A percentile compares a stretch with the other conserved stretches of the same genome.
These are phyloP conservation scores for Tringa solitaria DNA, from an alignment of 2,113 vertebrate genomes.

Conservation along the genomic window DNA sequence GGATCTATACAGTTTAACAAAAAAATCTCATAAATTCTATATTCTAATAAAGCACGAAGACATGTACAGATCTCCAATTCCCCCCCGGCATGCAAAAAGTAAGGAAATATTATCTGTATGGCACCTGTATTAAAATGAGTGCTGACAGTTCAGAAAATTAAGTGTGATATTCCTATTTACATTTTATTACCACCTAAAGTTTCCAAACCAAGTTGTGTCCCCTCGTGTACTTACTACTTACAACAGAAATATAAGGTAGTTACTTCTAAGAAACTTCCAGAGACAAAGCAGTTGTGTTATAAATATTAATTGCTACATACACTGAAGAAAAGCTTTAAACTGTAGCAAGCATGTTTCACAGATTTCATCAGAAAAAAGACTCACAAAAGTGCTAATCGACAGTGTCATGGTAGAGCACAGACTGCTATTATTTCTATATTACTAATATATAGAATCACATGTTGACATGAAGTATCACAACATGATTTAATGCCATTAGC, in stretches of 20 bases:
- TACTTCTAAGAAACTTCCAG: neutral
- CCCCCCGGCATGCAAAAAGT: neutral
- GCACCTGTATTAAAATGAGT: neutral
- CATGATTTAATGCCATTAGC: neutral
- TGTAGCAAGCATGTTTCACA: neutral
- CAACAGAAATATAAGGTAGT: neutral
- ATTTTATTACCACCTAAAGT: neutral
- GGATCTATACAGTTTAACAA: constrained; percentile 77
- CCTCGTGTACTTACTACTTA: neutral
- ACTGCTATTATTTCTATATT: neutral
- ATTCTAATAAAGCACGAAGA: neutral
- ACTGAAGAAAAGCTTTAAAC: neutral
- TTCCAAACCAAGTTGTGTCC: neutral
- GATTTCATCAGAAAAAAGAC: neutral
- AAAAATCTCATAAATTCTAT: neutral
- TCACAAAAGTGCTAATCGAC: neutral
- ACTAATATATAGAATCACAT: neutral
- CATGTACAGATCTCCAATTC: neutral
- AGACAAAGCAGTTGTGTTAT: neutral
- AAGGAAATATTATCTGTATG: neutral
- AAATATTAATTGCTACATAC: neutral
- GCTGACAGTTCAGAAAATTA: neutral
- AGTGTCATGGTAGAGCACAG: neutral
- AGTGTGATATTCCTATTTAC: neutral
- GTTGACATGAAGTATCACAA: neutral